Conservation (phyloP, 1,140 invertebrate species). For the Bursaphelenchus mucronatus region DNA sequence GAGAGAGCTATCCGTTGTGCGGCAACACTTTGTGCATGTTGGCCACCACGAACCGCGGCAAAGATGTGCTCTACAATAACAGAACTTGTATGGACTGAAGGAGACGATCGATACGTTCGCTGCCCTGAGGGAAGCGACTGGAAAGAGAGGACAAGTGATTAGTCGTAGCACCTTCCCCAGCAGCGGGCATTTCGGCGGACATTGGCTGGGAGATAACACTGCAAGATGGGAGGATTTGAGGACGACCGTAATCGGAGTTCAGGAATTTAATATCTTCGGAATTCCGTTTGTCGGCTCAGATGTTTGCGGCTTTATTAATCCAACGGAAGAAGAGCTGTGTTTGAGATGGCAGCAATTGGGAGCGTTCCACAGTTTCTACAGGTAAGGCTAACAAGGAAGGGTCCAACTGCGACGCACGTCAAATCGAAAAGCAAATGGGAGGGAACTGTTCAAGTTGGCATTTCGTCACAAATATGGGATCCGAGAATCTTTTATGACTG, state of each 20-base stretch:
- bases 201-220: slow-evolving; percentile 73
- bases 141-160: slow-evolving; percentile 40
- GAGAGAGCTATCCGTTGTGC: slow-evolving; percentile 6
- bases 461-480: no score
- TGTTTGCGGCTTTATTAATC: slow-evolving; percentile 61
- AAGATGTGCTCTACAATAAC: slow-evolving; percentile 66
- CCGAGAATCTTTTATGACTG: no score
- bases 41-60: slow-evolving; percentile 12
- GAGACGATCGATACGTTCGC: slow-evolving; percentile 72
- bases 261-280: slow-evolving; percentile 75
- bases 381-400: slow-evolving; percentile 60
- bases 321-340: slow-evolving; percentile 57
- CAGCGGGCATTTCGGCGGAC: slow-evolving; percentile 74
- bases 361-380: slow-evolving; percentile 68
- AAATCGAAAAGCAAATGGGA: no score
- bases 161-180: slow-evolving; percentile 67
- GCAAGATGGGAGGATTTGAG: slow-evolving; percentile 63
- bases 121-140: slow-evolving; percentile 58
- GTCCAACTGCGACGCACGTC: not conserved
- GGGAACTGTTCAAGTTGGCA: no score
- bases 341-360: slow-evolving; percentile 56
- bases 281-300: slow-evolving; percentile 63
- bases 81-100: slow-evolving; percentile 75
- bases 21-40: slow-evolving; percentile 28
- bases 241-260: slow-evolving; percentile 63